Evolutionary conservation across 2,113 vertebrate genomes (phyloP), one percentile per base, ranked within the genome.

Genomic region (Bettongia penicillata): DNA sequence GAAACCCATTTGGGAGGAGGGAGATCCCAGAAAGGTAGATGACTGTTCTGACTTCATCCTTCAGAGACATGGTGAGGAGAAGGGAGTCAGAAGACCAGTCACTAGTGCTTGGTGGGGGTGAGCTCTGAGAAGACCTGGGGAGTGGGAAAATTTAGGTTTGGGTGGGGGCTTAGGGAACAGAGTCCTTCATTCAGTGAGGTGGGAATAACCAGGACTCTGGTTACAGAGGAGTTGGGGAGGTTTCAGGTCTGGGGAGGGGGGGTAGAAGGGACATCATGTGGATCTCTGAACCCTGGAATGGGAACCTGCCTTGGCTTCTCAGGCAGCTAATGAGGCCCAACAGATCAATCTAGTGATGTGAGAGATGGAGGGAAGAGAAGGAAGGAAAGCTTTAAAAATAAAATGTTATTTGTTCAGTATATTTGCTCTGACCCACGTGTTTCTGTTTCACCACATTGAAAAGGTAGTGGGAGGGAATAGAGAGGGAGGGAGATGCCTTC

Each of bases 281-380:
- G 51, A 53, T 23, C 84, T 37, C n/a, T 89, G 37, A 47, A 19
- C 61, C 37, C 61, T 77, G 61, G 61, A 3, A 6, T n/a, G 61
- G 37, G 14, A 77, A 31, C 55, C 48, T 91, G 11, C 57, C 90
- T 49, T 50, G 51, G 90, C 28, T 55, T 91, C 28, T 77, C 37
- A n/a, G 8, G 43, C 0, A 7, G 51, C 51, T 51, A 48, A 51
- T 57, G 51, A 43, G 51, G 84, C 61, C 48, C 16, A 95, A 89
- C 93, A 95, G 89, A 93, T 43, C 14, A 53, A 77, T 48, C 84
- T 37, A 23, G 90, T 28, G 53, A 31, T 95, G 91, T 92, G 19
- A 43, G 47, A 23, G 2, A 25, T 52, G 61, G 1, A 14, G 61
- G 48, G 50, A 84, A 22, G 47, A 19, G 50, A 57, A 43, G 22